Conservation (phyloP, 2,797 vertebrate genomes). For the Nyctibius grandis region DNA sequence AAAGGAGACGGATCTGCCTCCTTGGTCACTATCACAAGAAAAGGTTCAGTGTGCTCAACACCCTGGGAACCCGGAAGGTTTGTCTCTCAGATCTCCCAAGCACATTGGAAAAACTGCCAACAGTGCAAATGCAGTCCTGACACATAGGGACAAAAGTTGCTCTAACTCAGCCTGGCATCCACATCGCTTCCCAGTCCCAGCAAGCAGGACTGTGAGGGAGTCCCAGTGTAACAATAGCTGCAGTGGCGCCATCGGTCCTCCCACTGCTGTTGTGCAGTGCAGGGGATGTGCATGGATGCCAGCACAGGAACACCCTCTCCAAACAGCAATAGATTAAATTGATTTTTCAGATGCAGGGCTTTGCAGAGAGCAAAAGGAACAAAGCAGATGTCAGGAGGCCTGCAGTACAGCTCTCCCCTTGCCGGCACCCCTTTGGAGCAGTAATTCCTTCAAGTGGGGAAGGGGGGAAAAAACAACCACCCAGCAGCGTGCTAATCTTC, state of each 20-base stretch:
- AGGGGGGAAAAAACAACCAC: neutral
- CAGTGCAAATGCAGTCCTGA: neutral
- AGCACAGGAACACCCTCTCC: neutral
- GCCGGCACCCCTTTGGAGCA: neutral
- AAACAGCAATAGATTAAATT: neutral
- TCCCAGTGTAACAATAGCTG: neutral
- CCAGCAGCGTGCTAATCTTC: neutral
- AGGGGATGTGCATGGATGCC: neutral
- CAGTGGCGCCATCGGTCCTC: neutral
- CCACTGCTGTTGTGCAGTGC: neutral
- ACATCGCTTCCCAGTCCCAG: neutral
- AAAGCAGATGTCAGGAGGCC: neutral
- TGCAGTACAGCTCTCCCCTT: neutral
- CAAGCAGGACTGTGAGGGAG: neutral
- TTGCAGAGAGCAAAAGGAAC: neutral
- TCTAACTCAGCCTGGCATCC: neutral
- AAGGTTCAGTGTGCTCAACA: neutral
- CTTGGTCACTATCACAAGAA: neutral
- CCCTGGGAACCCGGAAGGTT: neutral
- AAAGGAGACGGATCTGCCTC: neutral
- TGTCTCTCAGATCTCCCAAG: neutral
- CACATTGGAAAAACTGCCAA: neutral
- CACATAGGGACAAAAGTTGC: neutral
- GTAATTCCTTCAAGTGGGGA: neutral
- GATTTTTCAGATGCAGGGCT: neutral